A percentile compares a stretch with the other conserved stretches of the same genome.
phyloP scores from a whole-genome alignment of 2,888 invertebrate species.

The Xiphydria camelus region DNA sequence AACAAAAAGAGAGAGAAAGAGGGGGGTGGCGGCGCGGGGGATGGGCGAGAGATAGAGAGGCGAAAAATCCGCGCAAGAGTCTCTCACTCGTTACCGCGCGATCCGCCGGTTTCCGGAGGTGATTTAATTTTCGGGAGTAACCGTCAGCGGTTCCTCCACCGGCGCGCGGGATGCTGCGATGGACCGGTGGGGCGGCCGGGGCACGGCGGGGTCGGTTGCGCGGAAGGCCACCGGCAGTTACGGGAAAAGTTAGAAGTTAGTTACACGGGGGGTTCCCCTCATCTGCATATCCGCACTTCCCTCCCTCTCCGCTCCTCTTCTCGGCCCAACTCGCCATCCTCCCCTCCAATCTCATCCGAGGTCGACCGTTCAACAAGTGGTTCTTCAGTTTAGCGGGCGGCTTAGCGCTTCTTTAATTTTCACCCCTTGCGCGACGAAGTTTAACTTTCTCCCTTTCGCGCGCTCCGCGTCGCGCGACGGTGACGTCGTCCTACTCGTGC shows the following conservation, averaged over 20 bases:
- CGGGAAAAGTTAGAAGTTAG: constrained; percentile 54
- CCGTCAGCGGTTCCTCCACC: no score
- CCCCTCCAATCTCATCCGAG: no score
- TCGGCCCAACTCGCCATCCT: constrained; percentile 25
- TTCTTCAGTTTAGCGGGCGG: constrained; percentile 56
- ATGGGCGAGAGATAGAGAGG: constrained; percentile 11
- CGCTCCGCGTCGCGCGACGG: no score
- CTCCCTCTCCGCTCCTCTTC: constrained; percentile 6
- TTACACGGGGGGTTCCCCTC: constrained; percentile 51
- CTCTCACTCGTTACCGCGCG: not conserved
- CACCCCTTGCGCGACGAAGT: constrained; percentile 26
- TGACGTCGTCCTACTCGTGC: no score
- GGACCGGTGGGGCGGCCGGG: not conserved
- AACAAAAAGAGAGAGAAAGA: constrained; percentile 2
- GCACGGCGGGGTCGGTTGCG: not conserved
- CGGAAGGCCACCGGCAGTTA: constrained; percentile 35
- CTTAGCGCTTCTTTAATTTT: constrained; percentile 57
- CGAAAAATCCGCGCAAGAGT: constrained; percentile 6
- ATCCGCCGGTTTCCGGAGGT: no score
- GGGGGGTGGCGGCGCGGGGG: constrained; percentile 2
- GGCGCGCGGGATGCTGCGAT: no score
- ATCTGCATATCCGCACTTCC: constrained; percentile 52
- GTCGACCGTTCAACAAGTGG: constrained; percentile 56
- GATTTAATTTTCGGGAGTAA: no score
- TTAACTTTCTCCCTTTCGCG: constrained; percentile 11